These are phyloP conservation scores for Metellina segmentata DNA, from an alignment of 2,888 invertebrate species.

Conservation along the genomic window DNA sequence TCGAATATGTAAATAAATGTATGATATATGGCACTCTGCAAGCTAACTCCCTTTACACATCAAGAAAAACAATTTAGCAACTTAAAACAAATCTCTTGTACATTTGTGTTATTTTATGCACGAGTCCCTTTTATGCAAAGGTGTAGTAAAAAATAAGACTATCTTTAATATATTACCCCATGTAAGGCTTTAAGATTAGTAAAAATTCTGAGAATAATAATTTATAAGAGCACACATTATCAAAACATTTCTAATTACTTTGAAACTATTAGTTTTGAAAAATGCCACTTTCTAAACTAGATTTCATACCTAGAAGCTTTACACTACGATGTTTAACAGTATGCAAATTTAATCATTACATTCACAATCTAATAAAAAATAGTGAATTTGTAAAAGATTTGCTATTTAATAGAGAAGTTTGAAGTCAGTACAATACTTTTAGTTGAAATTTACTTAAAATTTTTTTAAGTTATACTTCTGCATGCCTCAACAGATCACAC, in stretches of 20 bases:
- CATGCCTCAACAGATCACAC: too few species aligned
- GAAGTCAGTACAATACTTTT: too few species aligned
- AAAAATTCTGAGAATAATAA: neutral
- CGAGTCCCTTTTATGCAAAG: neutral
- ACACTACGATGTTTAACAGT: too few species aligned
- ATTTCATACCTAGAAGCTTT: neutral
- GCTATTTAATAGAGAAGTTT: too few species aligned
- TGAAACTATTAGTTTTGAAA: neutral
- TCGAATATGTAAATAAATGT: constrained; percentile 34
- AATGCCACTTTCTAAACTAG: neutral
- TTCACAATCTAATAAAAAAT: too few species aligned
- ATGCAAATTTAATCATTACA: too few species aligned
- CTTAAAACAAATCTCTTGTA: neutral
- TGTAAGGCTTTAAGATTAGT: neutral
- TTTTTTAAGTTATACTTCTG: too few species aligned
- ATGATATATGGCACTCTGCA: constrained; percentile 44
- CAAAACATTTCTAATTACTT: neutral
- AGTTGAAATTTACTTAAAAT: too few species aligned
- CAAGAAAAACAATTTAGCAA: neutral
- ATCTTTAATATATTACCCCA: neutral
- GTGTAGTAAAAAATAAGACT: neutral
- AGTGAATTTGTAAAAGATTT: too few species aligned
- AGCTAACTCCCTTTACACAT: constrained; percentile 13
- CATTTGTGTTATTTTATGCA: neutral
- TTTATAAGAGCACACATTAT: too few species aligned